These are phyloP conservation scores for Ptilonorhynchus violaceus DNA, from an alignment of 2,113 vertebrate species.

Conservation along the genomic window DNA sequence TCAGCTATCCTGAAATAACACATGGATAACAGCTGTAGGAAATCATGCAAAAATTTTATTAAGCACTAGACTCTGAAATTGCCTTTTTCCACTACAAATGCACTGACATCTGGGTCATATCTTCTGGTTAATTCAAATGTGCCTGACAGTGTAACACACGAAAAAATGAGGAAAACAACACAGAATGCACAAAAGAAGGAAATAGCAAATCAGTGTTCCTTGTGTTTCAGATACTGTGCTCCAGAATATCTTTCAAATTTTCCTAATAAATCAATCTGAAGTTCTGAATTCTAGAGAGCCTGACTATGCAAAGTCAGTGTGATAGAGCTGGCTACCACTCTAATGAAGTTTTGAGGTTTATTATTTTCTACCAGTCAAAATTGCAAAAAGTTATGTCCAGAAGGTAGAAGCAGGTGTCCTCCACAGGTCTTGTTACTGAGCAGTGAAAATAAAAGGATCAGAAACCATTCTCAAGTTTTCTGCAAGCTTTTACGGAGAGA, in stretches of 20 bases:
- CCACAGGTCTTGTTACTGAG: neutral
- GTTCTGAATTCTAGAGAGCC: neutral
- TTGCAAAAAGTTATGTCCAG: neutral
- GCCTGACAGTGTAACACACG: neutral
- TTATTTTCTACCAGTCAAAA: neutral
- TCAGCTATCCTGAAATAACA: conserved; percentile 55
- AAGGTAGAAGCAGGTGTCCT: neutral
- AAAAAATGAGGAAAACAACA: neutral
- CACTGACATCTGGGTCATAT: conserved; percentile 53
- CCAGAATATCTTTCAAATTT: neutral
- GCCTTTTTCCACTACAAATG: conserved; percentile 58
- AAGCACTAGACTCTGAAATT: conserved; percentile 57
- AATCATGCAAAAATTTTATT: conserved; percentile 61
- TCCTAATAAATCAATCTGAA: neutral
- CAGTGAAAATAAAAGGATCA: neutral
- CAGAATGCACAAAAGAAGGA: neutral
- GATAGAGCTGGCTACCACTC: neutral
- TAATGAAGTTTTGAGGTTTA: neutral
- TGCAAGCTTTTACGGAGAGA: neutral
- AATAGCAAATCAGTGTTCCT: neutral
- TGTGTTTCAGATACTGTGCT: neutral
- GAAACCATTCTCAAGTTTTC: neutral
- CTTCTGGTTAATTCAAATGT: conserved; percentile 31
- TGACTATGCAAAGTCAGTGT: neutral
- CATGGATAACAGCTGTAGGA: conserved; percentile 61